phyloP scores from a whole-genome alignment of 2,888 invertebrate species.

The Phortica magna region DNA sequence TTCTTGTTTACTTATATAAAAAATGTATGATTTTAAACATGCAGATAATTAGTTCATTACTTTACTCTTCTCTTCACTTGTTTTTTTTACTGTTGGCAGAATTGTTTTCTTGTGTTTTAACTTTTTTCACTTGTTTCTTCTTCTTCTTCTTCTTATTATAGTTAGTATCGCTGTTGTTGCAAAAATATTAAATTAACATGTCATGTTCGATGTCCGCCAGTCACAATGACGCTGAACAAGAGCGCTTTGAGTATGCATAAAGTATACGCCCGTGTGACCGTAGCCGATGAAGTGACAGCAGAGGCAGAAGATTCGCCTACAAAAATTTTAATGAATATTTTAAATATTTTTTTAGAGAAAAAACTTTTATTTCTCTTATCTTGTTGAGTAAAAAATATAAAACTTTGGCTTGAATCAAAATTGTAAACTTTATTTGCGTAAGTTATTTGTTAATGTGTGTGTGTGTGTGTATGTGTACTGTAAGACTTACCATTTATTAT shows the following conservation, averaged over 20 bases:
- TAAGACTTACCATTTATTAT: constrained; percentile 90
- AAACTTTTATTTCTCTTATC: background rate
- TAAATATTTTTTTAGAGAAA: background rate
- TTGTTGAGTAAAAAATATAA: background rate
- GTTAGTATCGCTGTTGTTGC: constrained; percentile 31
- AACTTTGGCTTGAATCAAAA: no score
- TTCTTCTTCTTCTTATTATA: constrained; percentile 5
- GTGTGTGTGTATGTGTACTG: background rate
- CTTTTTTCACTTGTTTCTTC: constrained; percentile 7
- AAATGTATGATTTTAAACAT: constrained; percentile 68
- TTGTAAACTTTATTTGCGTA: no score
- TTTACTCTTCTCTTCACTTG: constrained; percentile 29
- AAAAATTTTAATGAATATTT: background rate
- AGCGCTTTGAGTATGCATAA: constrained; percentile 65
- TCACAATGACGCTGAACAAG: constrained; percentile 66
- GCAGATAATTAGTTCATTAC: constrained; percentile 41
- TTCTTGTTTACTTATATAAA: constrained; percentile 55
- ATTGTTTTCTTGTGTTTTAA: constrained; percentile 43
- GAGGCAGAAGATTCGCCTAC: constrained; percentile 77
- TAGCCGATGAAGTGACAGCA: constrained; percentile 77
- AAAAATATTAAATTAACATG: constrained; percentile 59
- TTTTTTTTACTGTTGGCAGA: constrained; percentile 38
- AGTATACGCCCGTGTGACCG: constrained; percentile 71
- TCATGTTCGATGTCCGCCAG: constrained; percentile 72
- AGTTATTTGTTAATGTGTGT: background rate